Conservation (phyloP, 2,888 invertebrate species). For the Aphrophora alni region DNA sequence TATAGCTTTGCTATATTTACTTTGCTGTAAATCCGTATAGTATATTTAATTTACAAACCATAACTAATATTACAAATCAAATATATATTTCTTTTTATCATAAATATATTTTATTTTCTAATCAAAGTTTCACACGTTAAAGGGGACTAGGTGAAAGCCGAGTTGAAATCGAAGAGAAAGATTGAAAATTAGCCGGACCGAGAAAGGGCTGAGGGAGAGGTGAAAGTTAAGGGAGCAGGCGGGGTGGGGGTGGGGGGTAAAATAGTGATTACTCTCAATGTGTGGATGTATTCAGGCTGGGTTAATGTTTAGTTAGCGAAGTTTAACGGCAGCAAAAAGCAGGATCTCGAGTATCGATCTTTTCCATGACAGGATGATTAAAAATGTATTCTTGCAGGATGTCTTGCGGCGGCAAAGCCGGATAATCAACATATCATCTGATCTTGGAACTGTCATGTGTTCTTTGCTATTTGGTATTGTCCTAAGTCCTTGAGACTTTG, state of each 20-base stretch:
- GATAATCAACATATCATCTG: slow-evolving; percentile 20
- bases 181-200: slow-evolving; percentile 21
- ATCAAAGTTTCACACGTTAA: too few relatives aligned
- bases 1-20: too few relatives aligned
- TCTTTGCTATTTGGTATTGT: too few relatives aligned
- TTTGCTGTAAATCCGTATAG: too few relatives aligned
- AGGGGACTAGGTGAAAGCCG: too few relatives aligned
- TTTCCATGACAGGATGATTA: slow-evolving; percentile 19
- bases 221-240: neutral
- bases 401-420: slow-evolving; percentile 30
- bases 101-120: too few relatives aligned
- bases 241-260: neutral
- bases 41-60: too few relatives aligned
- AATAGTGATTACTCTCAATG: slow-evolving; percentile 7
- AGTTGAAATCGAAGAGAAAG: slow-evolving; percentile 28
- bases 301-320: slow-evolving; percentile 19
- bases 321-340: neutral
- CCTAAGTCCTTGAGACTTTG: too few relatives aligned
- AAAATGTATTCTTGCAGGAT: slow-evolving; percentile 30
- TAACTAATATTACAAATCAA: too few relatives aligned
- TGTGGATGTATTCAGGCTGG: neutral
- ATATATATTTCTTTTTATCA: too few relatives aligned
- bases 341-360: neutral
- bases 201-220: slow-evolving; percentile 22
- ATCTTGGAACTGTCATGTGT: neutral